A percentile compares a stretch with the other conserved stretches of the same genome.
These are phyloP conservation scores for Aquatica leii DNA, from an alignment of 2,888 invertebrate species.

Conservation along the genomic window DNA sequence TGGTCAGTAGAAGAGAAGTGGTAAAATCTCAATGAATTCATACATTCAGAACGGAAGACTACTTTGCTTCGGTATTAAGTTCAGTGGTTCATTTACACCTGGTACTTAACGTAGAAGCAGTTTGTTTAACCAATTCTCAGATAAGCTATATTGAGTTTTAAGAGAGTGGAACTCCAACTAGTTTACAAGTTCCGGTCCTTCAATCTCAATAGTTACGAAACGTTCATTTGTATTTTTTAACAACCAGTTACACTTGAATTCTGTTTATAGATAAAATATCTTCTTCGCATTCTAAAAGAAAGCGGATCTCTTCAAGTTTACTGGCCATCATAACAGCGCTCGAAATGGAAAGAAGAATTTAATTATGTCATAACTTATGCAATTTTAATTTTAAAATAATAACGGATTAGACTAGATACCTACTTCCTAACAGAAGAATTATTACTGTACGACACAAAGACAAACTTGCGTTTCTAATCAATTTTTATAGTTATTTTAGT, in stretches of 20 bases:
- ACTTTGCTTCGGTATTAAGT: constrained; percentile 21
- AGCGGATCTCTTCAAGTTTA: constrained; percentile 14
- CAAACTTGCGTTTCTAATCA: too few species aligned
- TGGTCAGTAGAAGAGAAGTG: constrained; percentile 10
- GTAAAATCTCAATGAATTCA: constrained; percentile 4
- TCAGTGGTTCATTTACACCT: constrained; percentile 30
- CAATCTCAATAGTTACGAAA: constrained; percentile 10
- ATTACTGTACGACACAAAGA: too few species aligned
- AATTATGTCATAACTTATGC: constrained; percentile 12
- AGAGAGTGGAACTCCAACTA: constrained; percentile 14
- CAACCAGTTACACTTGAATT: constrained; percentile 20
- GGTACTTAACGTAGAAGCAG: constrained; percentile 4
- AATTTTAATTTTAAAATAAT: background rate
- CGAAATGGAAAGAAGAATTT: constrained; percentile 6
- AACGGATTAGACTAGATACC: too few species aligned
- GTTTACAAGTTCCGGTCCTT: constrained; percentile 16
- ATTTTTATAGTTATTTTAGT: too few species aligned
- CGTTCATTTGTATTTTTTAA: constrained; percentile 5
- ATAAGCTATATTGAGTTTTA: constrained; percentile 15
- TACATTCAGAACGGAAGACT: constrained; percentile 30
- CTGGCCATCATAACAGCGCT: constrained; percentile 6
- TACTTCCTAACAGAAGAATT: too few species aligned
- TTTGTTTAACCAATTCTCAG: constrained; percentile 17
- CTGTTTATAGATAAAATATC: constrained; percentile 19
- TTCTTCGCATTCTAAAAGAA: constrained; percentile 14